Conservation (phyloP, 2,113 vertebrate species). For the Henicopernis longicauda region DNA sequence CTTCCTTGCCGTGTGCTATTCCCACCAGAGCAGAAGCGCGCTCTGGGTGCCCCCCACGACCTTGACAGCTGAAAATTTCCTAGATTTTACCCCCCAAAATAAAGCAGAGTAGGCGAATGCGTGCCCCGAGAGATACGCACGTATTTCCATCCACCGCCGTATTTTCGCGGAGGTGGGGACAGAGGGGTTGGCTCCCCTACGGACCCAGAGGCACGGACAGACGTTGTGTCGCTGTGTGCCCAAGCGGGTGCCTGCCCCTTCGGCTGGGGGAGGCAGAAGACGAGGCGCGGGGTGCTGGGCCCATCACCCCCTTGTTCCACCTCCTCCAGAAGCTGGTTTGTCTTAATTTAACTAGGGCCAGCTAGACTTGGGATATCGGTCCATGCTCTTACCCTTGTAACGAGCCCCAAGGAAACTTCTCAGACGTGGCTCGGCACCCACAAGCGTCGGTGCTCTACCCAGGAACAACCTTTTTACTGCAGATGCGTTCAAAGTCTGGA, state of each 20-base stretch:
- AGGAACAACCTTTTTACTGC: not conserved
- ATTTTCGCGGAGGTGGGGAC: not conserved
- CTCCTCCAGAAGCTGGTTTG: not conserved
- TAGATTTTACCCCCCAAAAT: not conserved
- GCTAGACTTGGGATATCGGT: not conserved
- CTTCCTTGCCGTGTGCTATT: not conserved
- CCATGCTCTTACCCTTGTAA: not conserved
- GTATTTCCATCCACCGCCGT: not conserved
- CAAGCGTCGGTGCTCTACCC: not conserved
- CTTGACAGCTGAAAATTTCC: not conserved
- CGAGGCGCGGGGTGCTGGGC: accelerated
- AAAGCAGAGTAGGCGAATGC: not conserved
- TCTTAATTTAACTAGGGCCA: not conserved
- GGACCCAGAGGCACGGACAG: not conserved
- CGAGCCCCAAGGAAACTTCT: not conserved
- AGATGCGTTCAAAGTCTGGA: not conserved
- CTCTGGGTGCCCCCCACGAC: accelerated
- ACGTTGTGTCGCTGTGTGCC: accelerated
- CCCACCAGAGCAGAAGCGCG: not conserved
- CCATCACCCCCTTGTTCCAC: no score
- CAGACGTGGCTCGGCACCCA: not conserved
- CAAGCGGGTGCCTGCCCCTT: not conserved
- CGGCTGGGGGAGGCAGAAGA: not conserved
- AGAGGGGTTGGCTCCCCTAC: accelerated
- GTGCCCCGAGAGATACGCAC: accelerated